phyloP scores from a whole-genome alignment of 2,797 vertebrate genomes.

The Tamandua tetradactyla region DNA sequence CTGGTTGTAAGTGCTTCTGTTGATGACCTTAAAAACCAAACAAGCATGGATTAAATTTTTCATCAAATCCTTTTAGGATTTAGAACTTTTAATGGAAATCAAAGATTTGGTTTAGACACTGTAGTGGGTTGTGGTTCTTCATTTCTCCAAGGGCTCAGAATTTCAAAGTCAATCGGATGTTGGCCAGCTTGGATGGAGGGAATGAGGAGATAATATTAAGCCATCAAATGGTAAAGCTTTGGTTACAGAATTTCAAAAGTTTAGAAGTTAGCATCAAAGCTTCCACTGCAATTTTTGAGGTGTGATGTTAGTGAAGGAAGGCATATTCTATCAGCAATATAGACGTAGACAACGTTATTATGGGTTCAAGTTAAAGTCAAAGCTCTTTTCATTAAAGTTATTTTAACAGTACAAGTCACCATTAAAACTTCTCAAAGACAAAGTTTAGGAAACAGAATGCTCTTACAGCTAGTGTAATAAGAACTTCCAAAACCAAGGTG shows the following conservation, averaged over 20 bases:
- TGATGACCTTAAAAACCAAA: constrained; percentile 1
- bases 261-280: constrained; percentile 49
- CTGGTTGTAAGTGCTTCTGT: not conserved
- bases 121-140: not conserved
- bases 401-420: not conserved
- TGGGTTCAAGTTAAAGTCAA: constrained; percentile 48
- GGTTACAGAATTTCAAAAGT: not conserved
- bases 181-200: not conserved
- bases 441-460: constrained; percentile 23
- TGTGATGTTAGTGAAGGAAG: not conserved
- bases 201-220: not conserved
- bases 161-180: constrained; percentile 55
- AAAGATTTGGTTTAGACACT: not conserved
- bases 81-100: constrained; percentile 25
- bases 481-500: not conserved
- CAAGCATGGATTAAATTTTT: constrained; percentile 29
- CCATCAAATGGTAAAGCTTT: not conserved
- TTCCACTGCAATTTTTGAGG: constrained; percentile 36
- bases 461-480: not conserved
- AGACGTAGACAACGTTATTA: not conserved
- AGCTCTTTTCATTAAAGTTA: constrained; percentile 45
- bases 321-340: not conserved
- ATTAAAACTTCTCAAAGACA: constrained; percentile 55
- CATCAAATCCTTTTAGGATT: constrained; percentile 47
- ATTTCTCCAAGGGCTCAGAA: constrained; percentile 20